These are phyloP conservation scores for Pseudois nayaur DNA, from an alignment of 2,113 vertebrate genomes.

Conservation along the genomic window DNA sequence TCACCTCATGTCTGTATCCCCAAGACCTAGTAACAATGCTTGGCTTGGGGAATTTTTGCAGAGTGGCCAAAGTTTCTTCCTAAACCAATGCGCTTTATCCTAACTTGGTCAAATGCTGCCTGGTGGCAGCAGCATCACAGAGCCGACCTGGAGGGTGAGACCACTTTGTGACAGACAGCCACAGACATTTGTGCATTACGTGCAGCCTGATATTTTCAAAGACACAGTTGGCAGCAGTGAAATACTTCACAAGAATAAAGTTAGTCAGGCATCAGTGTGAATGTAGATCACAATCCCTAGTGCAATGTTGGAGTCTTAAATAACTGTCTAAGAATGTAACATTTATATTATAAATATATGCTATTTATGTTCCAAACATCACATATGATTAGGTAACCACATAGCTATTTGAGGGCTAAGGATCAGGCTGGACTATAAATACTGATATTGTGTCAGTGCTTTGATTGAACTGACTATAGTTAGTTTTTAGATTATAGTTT, in stretches of 20 bases:
- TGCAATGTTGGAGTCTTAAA: not conserved
- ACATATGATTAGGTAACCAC: constrained; percentile 14
- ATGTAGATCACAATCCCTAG: not conserved
- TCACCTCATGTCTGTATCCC: not conserved
- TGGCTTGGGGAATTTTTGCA: not conserved
- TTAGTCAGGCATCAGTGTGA: not conserved
- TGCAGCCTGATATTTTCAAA: not conserved
- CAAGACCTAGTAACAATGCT: not conserved
- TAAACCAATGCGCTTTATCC: not conserved
- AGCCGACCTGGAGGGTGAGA: not conserved
- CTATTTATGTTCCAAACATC: not conserved
- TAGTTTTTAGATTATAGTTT: not conserved
- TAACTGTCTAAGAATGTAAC: constrained; percentile 47
- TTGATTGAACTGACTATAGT: not conserved
- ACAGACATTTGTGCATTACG: not conserved
- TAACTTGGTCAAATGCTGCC: not conserved
- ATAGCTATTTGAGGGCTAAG: constrained; percentile 4
- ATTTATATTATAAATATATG: not conserved
- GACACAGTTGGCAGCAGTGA: not conserved
- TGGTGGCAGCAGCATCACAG: not conserved
- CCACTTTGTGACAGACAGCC: constrained; percentile 36
- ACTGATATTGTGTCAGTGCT: constrained; percentile 12
- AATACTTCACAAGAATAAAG: constrained; percentile 36
- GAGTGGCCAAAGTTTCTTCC: not conserved
- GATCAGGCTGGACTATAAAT: constrained; percentile 22